These are phyloP conservation scores for Microplitis demolitor DNA, from an alignment of 1,140 invertebrate genomes.

Conservation along the genomic window DNA sequence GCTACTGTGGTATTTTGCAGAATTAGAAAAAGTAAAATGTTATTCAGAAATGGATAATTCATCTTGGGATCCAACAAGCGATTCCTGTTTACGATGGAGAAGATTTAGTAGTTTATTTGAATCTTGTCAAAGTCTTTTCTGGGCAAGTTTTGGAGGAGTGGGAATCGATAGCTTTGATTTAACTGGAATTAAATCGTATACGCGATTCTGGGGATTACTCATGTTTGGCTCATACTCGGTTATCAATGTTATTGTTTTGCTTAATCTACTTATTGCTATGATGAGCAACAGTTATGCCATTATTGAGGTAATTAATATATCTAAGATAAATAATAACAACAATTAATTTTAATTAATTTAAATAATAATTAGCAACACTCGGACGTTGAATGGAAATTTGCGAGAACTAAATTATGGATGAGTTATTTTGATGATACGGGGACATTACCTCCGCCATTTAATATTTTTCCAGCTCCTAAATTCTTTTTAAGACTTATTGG, in stretches of 20 bases:
- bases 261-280: slow-evolving; percentile 89
- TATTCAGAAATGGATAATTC: slow-evolving; percentile 64
- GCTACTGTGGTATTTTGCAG: slow-evolving; percentile 88
- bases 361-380: slow-evolving; percentile 64
- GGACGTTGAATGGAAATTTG: slow-evolving; percentile 92
- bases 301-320: slow-evolving; percentile 67
- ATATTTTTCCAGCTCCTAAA: slow-evolving; percentile 78
- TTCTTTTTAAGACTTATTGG: slow-evolving; percentile 69
- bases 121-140: slow-evolving; percentile 86
- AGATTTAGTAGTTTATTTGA: slow-evolving; percentile 81
- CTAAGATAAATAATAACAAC: slow-evolving; percentile 58
- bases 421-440: slow-evolving; percentile 88
- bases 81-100: slow-evolving; percentile 80
- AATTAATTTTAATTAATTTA: no score
- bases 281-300: slow-evolving; percentile 88
- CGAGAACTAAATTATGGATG: slow-evolving; percentile 85
- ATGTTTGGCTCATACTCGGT: slow-evolving; percentile 84
- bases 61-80: slow-evolving; percentile 69
- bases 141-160: slow-evolving; percentile 86
- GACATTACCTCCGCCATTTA: slow-evolving; percentile 85
- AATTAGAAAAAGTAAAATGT: slow-evolving; percentile 79
- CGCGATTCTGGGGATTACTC: slow-evolving; percentile 78
- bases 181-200: slow-evolving; percentile 77
- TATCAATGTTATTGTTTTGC: slow-evolving; percentile 83
- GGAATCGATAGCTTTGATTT: slow-evolving; percentile 81